Conservation (phyloP, 2,888 invertebrate species). For the Microctonus aethiopoides region DNA sequence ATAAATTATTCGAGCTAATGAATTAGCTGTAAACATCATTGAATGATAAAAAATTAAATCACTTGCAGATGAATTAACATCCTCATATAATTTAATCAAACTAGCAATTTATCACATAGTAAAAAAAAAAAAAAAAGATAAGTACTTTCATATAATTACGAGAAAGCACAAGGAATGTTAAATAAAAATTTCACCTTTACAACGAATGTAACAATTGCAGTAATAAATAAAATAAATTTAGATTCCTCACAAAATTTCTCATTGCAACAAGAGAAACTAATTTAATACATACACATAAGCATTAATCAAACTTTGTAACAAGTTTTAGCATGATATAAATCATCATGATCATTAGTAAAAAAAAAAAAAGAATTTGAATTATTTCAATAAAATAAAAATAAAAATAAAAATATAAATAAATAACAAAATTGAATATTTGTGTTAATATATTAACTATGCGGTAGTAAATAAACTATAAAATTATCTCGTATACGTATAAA, state of each 20-base stretch:
- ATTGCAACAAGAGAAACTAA: not conserved
- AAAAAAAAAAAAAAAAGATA: no score
- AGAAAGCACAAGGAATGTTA: slow-evolving; percentile 12
- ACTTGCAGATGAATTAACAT: slow-evolving; percentile 7
- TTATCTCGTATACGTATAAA: no score
- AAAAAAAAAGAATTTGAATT: not conserved
- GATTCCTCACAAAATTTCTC: not conserved
- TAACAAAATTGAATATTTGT: not conserved
- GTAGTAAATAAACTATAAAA: no score
- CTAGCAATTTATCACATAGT: slow-evolving; percentile 42
- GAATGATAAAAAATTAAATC: not conserved
- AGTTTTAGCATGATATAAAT: no score
- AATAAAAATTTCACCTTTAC: slow-evolving; percentile 15
- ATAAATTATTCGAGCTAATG: slow-evolving; percentile 21
- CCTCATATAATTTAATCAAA: slow-evolving; percentile 33
- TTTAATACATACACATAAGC: not conserved
- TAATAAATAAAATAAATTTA: not conserved
- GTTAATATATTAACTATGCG: no score
- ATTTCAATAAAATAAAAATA: not conserved
- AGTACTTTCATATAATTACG: not conserved
- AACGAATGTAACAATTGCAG: not conserved
- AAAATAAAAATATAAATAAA: not conserved
- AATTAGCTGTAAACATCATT: slow-evolving; percentile 6
- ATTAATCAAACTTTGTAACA: no score
- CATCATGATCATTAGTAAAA: no score